Evolutionary conservation across 2,888 invertebrate species (phyloP), one percentile per base, ranked within the genome.

Genomic region (Athalia cordata): DNA sequence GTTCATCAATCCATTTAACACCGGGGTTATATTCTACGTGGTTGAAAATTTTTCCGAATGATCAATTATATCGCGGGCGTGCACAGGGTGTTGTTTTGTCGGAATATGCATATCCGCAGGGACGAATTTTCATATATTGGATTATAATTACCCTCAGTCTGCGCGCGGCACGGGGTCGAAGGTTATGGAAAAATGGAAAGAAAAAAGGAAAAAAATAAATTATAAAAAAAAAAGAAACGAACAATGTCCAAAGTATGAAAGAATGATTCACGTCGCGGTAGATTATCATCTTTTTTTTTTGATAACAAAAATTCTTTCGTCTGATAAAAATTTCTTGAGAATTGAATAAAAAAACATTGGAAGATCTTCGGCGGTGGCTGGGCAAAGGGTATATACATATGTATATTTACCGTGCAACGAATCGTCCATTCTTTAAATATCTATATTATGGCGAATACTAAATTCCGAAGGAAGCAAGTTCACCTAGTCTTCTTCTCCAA

Each of bases 141-240:
- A 67, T 52, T 52, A 67, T 52, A 67, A 57, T 70, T 70, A 70
- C 59, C 70, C 70, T 13, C 59, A 45, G 70, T 59, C 45, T 72
- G 45, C 1, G 4, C 43, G 13, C 29, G 52, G 29, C 29, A 55
- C 68, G 50, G 9, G 15, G 50, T 67, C 13, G 5, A 55, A 11
- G 47, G 59, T 59, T 55, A 7, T 55, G 7, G 47, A 57, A 72
- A 72, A 72, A 57, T 52, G 11, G 55, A 29, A 55, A 52, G 7
- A 15, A 11, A 67, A 67, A 29, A 13, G 67, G 15, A 67, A 62
- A 3, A 66, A 49, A 49, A 49, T n/a, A 50, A 66, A n/a, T n/a
- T n/a, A n/a, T n/a, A n/a, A 49, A 59, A 15, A 68, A 68, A 68
- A 29, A 15, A 9, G 9, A 55, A 11, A 65, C 8, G 61, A n/a